Base-by-base conservation (phyloP, 2,888 invertebrate genomes). In the Tachina lurida region DNA sequence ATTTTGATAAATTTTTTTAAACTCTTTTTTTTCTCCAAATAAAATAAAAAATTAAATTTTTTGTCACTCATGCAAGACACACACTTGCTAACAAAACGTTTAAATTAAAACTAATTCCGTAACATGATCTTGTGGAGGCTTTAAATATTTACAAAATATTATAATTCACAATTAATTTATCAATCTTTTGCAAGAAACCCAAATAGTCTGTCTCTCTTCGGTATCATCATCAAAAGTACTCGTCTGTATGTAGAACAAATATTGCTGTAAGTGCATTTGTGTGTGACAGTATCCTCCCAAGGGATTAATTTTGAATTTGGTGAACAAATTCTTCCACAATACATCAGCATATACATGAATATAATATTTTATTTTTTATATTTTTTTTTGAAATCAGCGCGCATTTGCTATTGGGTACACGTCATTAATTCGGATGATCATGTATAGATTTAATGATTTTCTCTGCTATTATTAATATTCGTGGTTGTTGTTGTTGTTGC, bases 21-120 rank as follows among this genome's bases (percentile, higher is more conserved):
- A 49, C n/a, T 41, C 39, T 19, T 17, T 31, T 41, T 60, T 68
- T 4, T 19, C 19, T 65, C 63, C n/a, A n/a, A 60, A 9, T 54
- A 13, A 31, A 10, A 68, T 39, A 41, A 67, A 39, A 75, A 54
- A 73, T 73, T 67, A 49, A 56, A 12, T 19, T 63, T 68, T 60
- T 75, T 60, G 58, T 67, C 71, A 82, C 65, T 86, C 78, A 82
- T 39, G 71, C 75, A n/a, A 47, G 54, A 83, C 79, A 79, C 79
- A 83, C 79, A 79, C 79, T 83, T 86, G 73, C 79, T 22, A 80
- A 52, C 73, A 80, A 86, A 83, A 83, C 79, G 76, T 67, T 74
- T 83, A 41, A 83, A 80, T 54, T 49, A 47, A 54, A 65, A 83
- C 86, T 86, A 73, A 74, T 52, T 73, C 45, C 43, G 79, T 67